A percentile compares a stretch with the other conserved stretches of the same genome.
phyloP scores from a whole-genome alignment of 2,888 invertebrate genomes.

The Eristalis intricaria region DNA sequence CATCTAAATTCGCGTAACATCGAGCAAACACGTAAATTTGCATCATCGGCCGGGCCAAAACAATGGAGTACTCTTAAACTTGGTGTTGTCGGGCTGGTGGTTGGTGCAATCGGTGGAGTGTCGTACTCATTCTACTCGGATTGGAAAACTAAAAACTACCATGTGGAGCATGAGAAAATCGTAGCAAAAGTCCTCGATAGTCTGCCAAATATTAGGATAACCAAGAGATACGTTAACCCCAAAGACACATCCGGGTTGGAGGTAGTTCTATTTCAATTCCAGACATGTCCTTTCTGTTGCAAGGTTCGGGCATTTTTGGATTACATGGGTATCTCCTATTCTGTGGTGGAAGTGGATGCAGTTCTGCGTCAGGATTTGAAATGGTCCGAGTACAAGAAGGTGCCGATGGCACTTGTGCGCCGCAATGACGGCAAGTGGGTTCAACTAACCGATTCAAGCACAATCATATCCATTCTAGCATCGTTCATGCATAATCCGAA shows the following conservation, averaged over 20 bases:
- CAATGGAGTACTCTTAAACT: slow-evolving; percentile 81
- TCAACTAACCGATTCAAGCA: slow-evolving; percentile 96
- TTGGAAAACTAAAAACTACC: slow-evolving; percentile 75
- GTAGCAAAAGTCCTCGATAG: slow-evolving; percentile 80
- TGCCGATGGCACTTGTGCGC: slow-evolving; percentile 93
- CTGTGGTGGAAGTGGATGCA: slow-evolving; percentile 98
- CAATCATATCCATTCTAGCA: slow-evolving; percentile 94
- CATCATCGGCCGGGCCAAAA: slow-evolving; percentile 26
- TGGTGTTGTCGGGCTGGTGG: slow-evolving; percentile 83
- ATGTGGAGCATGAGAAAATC: slow-evolving; percentile 80
- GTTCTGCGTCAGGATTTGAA: slow-evolving; percentile 94
- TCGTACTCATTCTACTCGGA: slow-evolving; percentile 81
- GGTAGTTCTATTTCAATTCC: slow-evolving; percentile 96
- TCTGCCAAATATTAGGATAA: slow-evolving; percentile 82
- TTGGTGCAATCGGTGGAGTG: slow-evolving; percentile 84
- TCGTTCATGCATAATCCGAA: slow-evolving; percentile 86
- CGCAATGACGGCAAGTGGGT: slow-evolving; percentile 87
- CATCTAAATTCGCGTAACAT: slow-evolving; percentile 3
- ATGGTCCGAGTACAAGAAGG: slow-evolving; percentile 97
- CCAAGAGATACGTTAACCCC: slow-evolving; percentile 85
- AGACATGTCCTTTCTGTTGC: slow-evolving; percentile 98
- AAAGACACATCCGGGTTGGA: slow-evolving; percentile 87
- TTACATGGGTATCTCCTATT: slow-evolving; percentile 95
- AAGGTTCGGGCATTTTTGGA: slow-evolving; percentile 94
- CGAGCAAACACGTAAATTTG: slow-evolving; percentile 59